Evolutionary conservation across 2,113 vertebrate species (phyloP).

Genomic region (Piprites chloris): DNA sequence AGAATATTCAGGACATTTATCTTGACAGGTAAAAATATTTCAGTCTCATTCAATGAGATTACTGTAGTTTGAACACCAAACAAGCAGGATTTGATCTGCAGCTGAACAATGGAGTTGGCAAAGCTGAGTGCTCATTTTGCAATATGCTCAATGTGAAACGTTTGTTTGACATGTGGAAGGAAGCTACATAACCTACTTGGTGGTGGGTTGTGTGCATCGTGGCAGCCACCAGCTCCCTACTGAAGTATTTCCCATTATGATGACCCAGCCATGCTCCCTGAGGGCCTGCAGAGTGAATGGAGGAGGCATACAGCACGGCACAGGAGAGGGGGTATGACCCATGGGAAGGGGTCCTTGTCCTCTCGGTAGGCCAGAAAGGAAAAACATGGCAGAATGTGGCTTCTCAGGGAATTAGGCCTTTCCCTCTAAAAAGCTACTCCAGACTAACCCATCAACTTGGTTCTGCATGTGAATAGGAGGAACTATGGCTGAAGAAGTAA

Average conservation of each 20-base stretch:
- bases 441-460: background rate
- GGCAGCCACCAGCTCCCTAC: background rate
- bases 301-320: background rate
- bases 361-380: background rate
- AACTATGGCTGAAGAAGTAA: background rate
- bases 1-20: background rate
- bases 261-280: background rate
- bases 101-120: conserved; percentile 22
- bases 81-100: background rate
- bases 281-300: background rate
- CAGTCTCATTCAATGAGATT: background rate
- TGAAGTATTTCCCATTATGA: background rate
- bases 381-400: background rate
- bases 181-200: background rate
- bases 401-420: background rate
- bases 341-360: background rate
- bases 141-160: background rate
- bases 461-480: background rate
- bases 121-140: background rate
- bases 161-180: background rate
- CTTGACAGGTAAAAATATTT: background rate
- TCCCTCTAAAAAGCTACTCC: background rate
- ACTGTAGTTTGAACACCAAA: background rate
- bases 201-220: background rate
- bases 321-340: background rate